Conservation (phyloP, 2,888 invertebrate genomes). For the Sthenelais limicola region DNA sequence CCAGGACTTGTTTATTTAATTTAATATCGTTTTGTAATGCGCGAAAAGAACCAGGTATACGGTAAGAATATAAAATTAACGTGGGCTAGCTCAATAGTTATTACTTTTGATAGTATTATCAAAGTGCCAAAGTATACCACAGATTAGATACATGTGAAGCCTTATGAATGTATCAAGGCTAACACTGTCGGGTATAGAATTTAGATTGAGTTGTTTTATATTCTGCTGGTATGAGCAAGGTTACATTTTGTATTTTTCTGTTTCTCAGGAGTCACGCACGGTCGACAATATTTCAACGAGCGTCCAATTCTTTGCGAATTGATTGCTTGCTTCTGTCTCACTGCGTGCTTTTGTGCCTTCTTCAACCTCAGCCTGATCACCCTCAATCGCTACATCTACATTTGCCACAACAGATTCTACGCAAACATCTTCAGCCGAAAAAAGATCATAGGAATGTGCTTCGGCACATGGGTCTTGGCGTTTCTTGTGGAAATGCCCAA, state of each 20-base stretch:
- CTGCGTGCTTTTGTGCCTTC: slow-evolving; percentile 66
- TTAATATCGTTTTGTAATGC: too few relatives aligned
- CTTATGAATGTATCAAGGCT: too few relatives aligned
- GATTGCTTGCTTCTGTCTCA: slow-evolving; percentile 61
- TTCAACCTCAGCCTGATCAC: slow-evolving; percentile 60
- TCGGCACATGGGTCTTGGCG: slow-evolving; percentile 58
- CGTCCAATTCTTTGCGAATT: slow-evolving; percentile 57
- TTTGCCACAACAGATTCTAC: slow-evolving; percentile 57
- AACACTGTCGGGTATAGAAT: too few relatives aligned
- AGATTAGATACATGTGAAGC: too few relatives aligned
- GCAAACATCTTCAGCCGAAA: slow-evolving; percentile 55
- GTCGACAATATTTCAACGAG: slow-evolving; percentile 61
- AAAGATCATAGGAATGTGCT: slow-evolving; percentile 55
- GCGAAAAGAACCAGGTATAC: too few relatives aligned
- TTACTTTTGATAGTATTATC: too few relatives aligned
- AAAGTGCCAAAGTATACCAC: too few relatives aligned
- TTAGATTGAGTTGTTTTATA: too few relatives aligned
- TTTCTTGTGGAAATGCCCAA: slow-evolving; percentile 63
- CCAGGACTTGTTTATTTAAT: too few relatives aligned
- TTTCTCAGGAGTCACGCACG: slow-evolving; percentile 61
- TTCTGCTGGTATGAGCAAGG: not conserved
- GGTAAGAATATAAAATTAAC: too few relatives aligned
- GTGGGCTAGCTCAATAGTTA: too few relatives aligned
- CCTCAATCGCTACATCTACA: slow-evolving; percentile 60
- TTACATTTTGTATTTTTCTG: slow-evolving; percentile 12